A percentile compares a stretch with the other conserved stretches of the same genome.
Evolutionary conservation across 2,113 vertebrate species (phyloP).

Genomic region (Charina bottae): DNA sequence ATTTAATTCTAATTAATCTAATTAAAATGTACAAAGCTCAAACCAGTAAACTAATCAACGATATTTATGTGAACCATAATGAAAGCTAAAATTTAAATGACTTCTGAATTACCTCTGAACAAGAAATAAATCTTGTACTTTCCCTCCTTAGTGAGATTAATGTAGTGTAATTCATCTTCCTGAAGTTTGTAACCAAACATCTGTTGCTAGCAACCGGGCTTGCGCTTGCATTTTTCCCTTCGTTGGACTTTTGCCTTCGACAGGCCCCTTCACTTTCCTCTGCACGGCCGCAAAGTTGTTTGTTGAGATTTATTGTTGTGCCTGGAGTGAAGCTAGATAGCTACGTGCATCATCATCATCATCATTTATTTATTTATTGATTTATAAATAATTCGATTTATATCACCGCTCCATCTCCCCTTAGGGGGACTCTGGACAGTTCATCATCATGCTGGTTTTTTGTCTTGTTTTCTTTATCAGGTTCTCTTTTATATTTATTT

Average conservation of each 20-base stretch:
- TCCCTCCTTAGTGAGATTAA: not conserved
- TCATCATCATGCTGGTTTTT: not conserved
- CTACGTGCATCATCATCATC: not conserved
- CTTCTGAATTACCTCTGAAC: conserved; percentile 36
- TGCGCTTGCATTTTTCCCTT: not conserved
- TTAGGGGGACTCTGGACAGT: too few species aligned
- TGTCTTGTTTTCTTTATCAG: not conserved
- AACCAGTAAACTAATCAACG: not conserved
- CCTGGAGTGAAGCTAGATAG: not conserved
- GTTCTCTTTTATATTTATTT: not conserved
- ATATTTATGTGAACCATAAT: conserved; percentile 22
- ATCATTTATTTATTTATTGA: too few species aligned
- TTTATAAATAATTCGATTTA: too few species aligned
- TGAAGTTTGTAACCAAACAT: not conserved
- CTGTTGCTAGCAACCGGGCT: not conserved
- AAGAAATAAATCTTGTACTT: not conserved
- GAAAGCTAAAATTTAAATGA: conserved; percentile 16
- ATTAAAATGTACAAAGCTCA: not conserved
- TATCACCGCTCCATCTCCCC: too few species aligned
- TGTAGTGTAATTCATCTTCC: not conserved
- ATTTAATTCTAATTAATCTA: too few species aligned
- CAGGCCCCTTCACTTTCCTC: not conserved
- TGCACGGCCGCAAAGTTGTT: not conserved
- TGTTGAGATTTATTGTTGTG: not conserved
- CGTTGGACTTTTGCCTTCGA: not conserved